Conservation (phyloP, 2,888 invertebrate genomes). For the Polyommatus iphigenia region DNA sequence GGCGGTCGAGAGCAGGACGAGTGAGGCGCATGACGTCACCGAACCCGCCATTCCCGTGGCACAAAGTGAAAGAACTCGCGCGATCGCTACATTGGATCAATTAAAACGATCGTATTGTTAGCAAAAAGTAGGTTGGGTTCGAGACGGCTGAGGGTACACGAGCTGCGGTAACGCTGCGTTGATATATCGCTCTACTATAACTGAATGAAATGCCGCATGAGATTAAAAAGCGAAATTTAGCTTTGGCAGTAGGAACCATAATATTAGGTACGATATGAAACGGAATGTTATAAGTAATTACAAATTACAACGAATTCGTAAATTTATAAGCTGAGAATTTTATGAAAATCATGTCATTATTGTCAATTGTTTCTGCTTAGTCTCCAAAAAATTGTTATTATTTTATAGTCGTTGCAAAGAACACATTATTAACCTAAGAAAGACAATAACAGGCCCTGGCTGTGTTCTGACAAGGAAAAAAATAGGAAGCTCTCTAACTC, state of each 20-base stretch:
- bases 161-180: constrained; percentile 26
- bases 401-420: neutral
- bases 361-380: too few species aligned
- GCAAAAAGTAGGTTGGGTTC: constrained; percentile 71
- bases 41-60: constrained; percentile 88
- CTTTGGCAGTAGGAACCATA: too few species aligned
- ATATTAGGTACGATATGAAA: too few species aligned
- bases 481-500: too few species aligned
- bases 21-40: constrained; percentile 64
- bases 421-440: too few species aligned
- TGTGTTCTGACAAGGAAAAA: too few species aligned
- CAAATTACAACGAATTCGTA: too few species aligned
- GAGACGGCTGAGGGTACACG: constrained; percentile 54
- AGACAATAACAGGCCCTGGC: too few species aligned
- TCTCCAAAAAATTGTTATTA: neutral
- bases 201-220: neutral
- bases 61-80: constrained; percentile 86
- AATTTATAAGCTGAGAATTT: too few species aligned
- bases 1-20: constrained; percentile 66
- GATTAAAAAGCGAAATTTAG: neutral
- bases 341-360: neutral
- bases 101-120: constrained; percentile 48
- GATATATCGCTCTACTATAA: neutral
- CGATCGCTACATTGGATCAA: constrained; percentile 84
- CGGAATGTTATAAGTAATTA: too few species aligned